A percentile compares a stretch with the other conserved stretches of the same genome.
These are phyloP conservation scores for Sciaenops ocellatus DNA, from an alignment of 2,797 vertebrate species.

Conservation along the genomic window DNA sequence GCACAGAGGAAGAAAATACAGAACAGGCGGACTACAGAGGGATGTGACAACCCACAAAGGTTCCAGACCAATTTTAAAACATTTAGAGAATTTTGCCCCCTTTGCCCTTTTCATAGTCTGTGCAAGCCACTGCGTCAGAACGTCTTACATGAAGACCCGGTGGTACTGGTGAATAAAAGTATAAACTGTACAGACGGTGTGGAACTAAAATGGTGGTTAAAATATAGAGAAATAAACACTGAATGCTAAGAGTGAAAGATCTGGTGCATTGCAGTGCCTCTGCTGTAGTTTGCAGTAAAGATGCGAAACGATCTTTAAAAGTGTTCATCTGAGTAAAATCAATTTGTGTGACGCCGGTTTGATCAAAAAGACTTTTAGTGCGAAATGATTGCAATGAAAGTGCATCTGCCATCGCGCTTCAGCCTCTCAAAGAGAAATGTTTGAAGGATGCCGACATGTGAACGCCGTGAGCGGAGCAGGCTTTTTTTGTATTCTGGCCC, in stretches of 20 bases:
- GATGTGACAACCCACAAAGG: not conserved
- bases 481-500: not conserved
- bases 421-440: not conserved
- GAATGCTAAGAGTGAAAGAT: not conserved
- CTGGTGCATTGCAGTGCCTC: not conserved
- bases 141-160: not conserved
- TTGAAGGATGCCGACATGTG: not conserved
- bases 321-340: not conserved
- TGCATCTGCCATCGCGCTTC: not conserved
- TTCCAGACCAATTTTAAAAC: slow-evolving; percentile 1
- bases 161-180: not conserved
- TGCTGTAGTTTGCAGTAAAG: not conserved
- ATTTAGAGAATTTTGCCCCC: not conserved
- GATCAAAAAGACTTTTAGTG: not conserved
- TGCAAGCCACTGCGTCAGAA: not conserved
- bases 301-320: slow-evolving; percentile 10
- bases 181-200: not conserved
- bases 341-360: slow-evolving; percentile 1
- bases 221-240: not conserved
- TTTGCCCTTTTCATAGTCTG: not conserved
- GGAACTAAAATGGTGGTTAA: not conserved
- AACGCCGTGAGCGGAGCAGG: not conserved
- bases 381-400: slow-evolving; percentile 3
- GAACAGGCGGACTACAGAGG: not conserved
- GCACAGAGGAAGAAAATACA: not conserved